A percentile compares a stretch with the other conserved stretches of the same genome.
phyloP scores from a whole-genome alignment of 2,888 invertebrate genomes.

The Holacanthella duospinosa region DNA sequence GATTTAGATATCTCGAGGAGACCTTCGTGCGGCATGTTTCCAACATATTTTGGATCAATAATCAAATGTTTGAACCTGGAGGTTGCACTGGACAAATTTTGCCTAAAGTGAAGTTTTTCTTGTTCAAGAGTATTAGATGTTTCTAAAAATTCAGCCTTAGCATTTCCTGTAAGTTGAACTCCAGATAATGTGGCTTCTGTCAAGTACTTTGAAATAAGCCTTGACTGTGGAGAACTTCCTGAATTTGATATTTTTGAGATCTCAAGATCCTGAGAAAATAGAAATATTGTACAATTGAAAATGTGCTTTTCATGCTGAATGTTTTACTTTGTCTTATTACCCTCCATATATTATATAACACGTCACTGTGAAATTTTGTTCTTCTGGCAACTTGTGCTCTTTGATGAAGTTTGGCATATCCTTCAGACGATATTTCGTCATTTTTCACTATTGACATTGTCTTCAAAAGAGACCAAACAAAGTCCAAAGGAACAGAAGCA shows the following conservation, averaged over 20 bases:
- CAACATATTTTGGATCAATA: slow-evolving; percentile 53
- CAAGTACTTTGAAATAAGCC: slow-evolving; percentile 64
- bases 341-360: slow-evolving; percentile 59
- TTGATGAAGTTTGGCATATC: slow-evolving; percentile 66
- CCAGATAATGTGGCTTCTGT: slow-evolving; percentile 77
- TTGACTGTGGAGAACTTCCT: slow-evolving; percentile 49
- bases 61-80: slow-evolving; percentile 58
- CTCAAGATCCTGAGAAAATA: slow-evolving; percentile 42
- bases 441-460: slow-evolving; percentile 69
- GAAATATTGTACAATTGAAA: too few species aligned
- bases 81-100: slow-evolving; percentile 56
- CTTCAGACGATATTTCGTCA: slow-evolving; percentile 65
- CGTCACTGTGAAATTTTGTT: slow-evolving; percentile 58
- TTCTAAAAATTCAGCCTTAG: slow-evolving; percentile 49
- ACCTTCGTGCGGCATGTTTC: slow-evolving; percentile 62
- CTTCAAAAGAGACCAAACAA: slow-evolving; percentile 79
- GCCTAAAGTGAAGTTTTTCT: slow-evolving; percentile 54
- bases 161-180: slow-evolving; percentile 52
- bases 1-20: slow-evolving; percentile 44
- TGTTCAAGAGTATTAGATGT: slow-evolving; percentile 48
- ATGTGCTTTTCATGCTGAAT: too few species aligned
- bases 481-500: slow-evolving; percentile 34
- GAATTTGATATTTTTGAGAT: slow-evolving; percentile 42
- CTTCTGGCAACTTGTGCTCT: slow-evolving; percentile 63
- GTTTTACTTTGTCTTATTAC: too few species aligned